Base-by-base conservation (phyloP, 2,113 vertebrate genomes). In the Serinus canaria region DNA sequence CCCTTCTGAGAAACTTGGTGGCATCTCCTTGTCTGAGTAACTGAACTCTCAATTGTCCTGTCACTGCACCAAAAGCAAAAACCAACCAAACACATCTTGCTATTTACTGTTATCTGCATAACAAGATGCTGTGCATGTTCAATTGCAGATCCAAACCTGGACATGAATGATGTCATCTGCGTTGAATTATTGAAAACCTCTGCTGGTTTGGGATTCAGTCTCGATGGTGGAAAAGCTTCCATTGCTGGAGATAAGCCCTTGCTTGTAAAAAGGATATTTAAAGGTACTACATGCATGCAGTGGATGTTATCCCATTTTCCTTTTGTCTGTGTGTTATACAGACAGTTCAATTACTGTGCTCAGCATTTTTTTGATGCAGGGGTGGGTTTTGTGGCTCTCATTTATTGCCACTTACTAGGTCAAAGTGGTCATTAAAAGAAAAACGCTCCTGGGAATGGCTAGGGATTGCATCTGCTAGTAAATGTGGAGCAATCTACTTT, bases 101-200 rank as follows among this genome's bases (percentile, higher is more conserved):
- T 64, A 0, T 69, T 92, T 68, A 27, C 68, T 76, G 39, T 81
- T 91, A 53, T 4, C 41, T 86, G 17, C 15, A 7, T 90, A 83
- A 92, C 60, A 64, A 47, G 37, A 39, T 60, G 30, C 47, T 92
- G 6, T 74, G 11, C 91, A 7, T 80, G 20, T 87, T 91, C 66
- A 79, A 33, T 92, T 72, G 39, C 95, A 98, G 98, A 95, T 75
- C 92, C 96, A 95, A 94, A 97, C 35, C 74, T 95, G 33, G 97
- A 98, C 77, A 95, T 97, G 47, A 98, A 90, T 3, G 98, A 98
- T 9, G 98, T 98, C 10, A 52, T 99, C 70, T 98, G 89, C 0
- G 97, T 99, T 58, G 98, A 99, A 97, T 98, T 99, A 90, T 91
- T 98, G 89, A 99, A 99, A 97, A 99, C 98, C 6, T 98, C 98